Base-by-base conservation (phyloP, 1,140 invertebrate species). In the Bombus haemorrhoidalis region DNA sequence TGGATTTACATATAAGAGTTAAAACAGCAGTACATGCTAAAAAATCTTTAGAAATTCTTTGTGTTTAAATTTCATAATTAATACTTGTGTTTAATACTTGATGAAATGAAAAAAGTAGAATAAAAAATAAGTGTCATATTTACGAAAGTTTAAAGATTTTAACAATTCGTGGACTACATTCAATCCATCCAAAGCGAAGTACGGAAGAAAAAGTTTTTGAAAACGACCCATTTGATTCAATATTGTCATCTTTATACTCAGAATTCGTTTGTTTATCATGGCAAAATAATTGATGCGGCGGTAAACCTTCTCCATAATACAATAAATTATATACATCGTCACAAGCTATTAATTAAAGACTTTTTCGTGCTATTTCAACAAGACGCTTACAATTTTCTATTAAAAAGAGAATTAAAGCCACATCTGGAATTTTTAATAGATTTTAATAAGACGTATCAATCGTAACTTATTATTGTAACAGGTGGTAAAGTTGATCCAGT, bases 261-360 rank as follows among this genome's bases (percentile, higher is more conserved):
- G 82, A 15, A 92, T 96, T 95, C 10, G 90, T 87, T 25, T 92
- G 88, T 57, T 94, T 87, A 89, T 97, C 96, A 86, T 96, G 97
- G 57, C 95, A 94, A 71, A 96, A 94, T 1, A 97, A 92, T 83
- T 96, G 94, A 59, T 94, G 94, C 25, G 96, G 96, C 39, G 95
- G 93, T 80, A 86, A 85, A 28, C 87, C 90, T 73, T 94, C 87
- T 68, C 93, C 95, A 90, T 96, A 97, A 90, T 96, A 92, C 0
- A 97, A 92, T 25, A 97, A 94, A 91, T 97, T 97, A 73, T 97
- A 97, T 22, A 97, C 96, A 93, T 97, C 97, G 89, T 97, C 97
- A 87, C 96, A 96, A 0, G 96, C 90, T 25, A 97, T 92, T 3
- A 96, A 88, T 25, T 97, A 91, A n/a, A 96, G 95, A 89, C 96